A percentile compares a stretch with the other conserved stretches of the same genome.
Conservation (phyloP, 64 coral and sea anemone genomes). For the Montipora capricornis region DNA sequence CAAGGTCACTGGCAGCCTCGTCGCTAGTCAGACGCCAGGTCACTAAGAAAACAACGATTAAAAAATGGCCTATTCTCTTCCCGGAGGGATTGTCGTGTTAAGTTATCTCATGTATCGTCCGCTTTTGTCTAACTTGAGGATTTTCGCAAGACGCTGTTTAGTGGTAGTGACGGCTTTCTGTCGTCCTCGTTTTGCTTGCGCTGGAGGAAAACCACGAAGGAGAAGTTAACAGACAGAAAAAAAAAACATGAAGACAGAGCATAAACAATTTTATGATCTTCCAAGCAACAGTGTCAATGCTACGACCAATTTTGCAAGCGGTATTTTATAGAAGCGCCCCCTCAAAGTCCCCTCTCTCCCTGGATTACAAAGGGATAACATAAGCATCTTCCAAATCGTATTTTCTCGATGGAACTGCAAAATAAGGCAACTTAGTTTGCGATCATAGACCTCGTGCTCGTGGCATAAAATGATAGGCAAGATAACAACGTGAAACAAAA, state of each 20-base stretch:
- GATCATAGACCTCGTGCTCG: no score
- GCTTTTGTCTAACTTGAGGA: slow-evolving; percentile 88
- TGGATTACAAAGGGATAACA: no score
- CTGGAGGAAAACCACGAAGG: slow-evolving; percentile 11
- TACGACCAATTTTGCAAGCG: no score
- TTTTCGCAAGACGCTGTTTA: slow-evolving; percentile 95
- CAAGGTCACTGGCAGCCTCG: no score
- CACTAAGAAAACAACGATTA: background rate
- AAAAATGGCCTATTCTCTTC: background rate
- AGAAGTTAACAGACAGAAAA: background rate
- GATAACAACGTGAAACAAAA: no score
- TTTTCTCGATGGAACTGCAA: no score
- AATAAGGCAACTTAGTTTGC: no score
- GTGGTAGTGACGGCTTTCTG: slow-evolving; percentile 89
- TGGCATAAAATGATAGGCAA: no score
- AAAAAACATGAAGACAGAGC: background rate
- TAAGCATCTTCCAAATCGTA: no score
- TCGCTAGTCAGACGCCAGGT: no score
- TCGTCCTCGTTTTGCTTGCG: slow-evolving; percentile 80
- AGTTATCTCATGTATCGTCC: slow-evolving; percentile 90
- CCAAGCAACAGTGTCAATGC: background rate
- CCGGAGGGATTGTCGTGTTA: background rate
- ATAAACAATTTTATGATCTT: background rate
- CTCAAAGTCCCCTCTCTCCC: no score
- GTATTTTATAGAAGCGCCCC: no score